These are phyloP conservation scores for Eilema griseolum DNA, from an alignment of 2,888 invertebrate genomes.

Conservation along the genomic window DNA sequence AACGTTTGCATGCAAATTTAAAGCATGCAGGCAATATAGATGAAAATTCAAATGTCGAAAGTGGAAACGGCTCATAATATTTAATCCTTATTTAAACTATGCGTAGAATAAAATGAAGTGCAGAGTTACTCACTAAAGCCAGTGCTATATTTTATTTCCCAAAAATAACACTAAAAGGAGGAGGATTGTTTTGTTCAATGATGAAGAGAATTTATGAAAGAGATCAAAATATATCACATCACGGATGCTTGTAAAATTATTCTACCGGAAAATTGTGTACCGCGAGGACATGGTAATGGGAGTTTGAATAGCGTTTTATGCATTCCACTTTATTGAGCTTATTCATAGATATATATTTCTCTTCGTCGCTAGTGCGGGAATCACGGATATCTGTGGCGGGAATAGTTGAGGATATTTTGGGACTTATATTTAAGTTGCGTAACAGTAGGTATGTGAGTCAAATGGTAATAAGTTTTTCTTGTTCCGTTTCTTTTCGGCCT, in stretches of 20 bases:
- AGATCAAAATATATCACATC: slow-evolving; percentile 20
- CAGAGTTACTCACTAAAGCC: neutral
- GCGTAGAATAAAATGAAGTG: neutral
- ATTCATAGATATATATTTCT: slow-evolving; percentile 20
- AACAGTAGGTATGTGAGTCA: neutral
- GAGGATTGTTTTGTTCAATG: slow-evolving; percentile 12
- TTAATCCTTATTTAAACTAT: neutral
- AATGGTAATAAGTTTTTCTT: neutral
- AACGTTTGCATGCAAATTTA: neutral
- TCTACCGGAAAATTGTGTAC: slow-evolving; percentile 42
- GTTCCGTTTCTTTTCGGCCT: neutral
- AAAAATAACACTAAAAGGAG: neutral
- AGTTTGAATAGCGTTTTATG: slow-evolving; percentile 39
- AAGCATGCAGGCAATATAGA: neutral
- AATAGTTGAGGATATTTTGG: neutral
- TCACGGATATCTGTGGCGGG: too few relatives aligned
- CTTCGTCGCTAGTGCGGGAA: slow-evolving; percentile 8
- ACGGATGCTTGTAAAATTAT: slow-evolving; percentile 35
- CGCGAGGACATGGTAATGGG: slow-evolving; percentile 22
- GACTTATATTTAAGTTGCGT: neutral
- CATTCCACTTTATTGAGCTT: slow-evolving; percentile 30
- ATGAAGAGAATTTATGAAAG: slow-evolving; percentile 29
- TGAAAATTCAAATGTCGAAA: neutral
- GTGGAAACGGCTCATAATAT: neutral
- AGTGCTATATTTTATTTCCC: neutral